Base-by-base conservation (phyloP, 2,888 invertebrate genomes). In the Drosophila parthenogenetica region DNA sequence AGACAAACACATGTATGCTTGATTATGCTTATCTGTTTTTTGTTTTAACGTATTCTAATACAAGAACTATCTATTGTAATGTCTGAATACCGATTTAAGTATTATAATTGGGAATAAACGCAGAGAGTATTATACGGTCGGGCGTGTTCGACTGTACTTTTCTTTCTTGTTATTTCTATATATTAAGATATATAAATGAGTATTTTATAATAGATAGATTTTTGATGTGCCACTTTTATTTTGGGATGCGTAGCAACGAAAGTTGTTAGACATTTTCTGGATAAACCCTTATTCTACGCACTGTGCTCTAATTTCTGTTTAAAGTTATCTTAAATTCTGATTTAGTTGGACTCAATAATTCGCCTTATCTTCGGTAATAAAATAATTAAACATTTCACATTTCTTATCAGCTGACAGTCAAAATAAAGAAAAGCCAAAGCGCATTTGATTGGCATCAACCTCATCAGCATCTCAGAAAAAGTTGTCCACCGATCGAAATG, bases 301-400 rank as follows among this genome's bases (percentile, higher is more conserved):
- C 51, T 62, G 37, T 22, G 14, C 7, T 10, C 7, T 1, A 25
- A 25, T 42, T 49, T 55, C 58, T 35, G 22, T 14, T 59, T 43
- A 62, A 64, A 42, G 58, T 61, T 67, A 61, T 19, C 32, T 46
- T 25, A 7, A 13, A 14, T 46, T 57, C 45, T 22, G n/a, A 35
- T 19, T 37, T 45, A 42, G 37, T n/a, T 53, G 65, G 46, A 77
- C 77, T 86, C 87, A 86, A 67, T 77, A 70, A 64, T 70, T 62
- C 32, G 37, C 59, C 29, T 8, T 29, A 29, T 8, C 8, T 8
- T 2, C 29, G 8, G 29, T 29, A 29, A 2, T 8, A 8, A 29
- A 29, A 29, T 8, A 7, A 29, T 29, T 29, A 29, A 29, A 29
- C 29, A 29, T 29, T 29, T 2, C 29, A 29, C 14, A 13, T 3